Conservation (phyloP, 2,113 vertebrate species). For the Stegastes partitus region DNA sequence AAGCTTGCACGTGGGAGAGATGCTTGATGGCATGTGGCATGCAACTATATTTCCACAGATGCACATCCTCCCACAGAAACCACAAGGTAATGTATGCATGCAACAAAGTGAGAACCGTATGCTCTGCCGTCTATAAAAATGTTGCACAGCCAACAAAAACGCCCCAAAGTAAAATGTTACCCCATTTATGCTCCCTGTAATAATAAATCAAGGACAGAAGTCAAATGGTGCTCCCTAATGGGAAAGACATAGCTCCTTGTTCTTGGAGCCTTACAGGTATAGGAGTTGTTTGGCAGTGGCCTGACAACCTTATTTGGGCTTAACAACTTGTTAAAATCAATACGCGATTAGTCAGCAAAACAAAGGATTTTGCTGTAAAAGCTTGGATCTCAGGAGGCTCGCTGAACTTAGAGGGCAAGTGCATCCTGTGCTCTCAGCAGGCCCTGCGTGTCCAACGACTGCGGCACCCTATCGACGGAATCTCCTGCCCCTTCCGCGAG, state of each 20-base stretch:
- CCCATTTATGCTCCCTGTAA: constrained; percentile 1
- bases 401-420: constrained; percentile 64
- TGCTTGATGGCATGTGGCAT: constrained; percentile 37
- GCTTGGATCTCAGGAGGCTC: constrained; percentile 70
- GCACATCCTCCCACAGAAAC: constrained; percentile 51
- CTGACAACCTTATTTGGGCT: constrained; percentile 76
- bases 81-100: constrained; percentile 39
- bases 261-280: constrained; percentile 53
- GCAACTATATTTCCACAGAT: constrained; percentile 47
- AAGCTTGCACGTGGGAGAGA: constrained; percentile 44
- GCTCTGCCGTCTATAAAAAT: constrained; percentile 25
- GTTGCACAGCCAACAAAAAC: constrained; percentile 10
- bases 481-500: constrained; percentile 48
- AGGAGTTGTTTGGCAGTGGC: constrained; percentile 60
- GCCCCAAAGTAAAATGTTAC: constrained; percentile 10
- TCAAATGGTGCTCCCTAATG: constrained; percentile 16
- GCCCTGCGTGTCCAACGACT: constrained; percentile 39
- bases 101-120: constrained; percentile 32
- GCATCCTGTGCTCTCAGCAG: constrained; percentile 51
- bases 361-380: constrained; percentile 84
- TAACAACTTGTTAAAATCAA: constrained; percentile 80
- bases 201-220: constrained; percentile 27
- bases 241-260: constrained; percentile 24
- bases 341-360: constrained; percentile 85
- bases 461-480: constrained; percentile 59